Conservation (phyloP, 2,113 vertebrate genomes). For the Tor tambroides region DNA sequence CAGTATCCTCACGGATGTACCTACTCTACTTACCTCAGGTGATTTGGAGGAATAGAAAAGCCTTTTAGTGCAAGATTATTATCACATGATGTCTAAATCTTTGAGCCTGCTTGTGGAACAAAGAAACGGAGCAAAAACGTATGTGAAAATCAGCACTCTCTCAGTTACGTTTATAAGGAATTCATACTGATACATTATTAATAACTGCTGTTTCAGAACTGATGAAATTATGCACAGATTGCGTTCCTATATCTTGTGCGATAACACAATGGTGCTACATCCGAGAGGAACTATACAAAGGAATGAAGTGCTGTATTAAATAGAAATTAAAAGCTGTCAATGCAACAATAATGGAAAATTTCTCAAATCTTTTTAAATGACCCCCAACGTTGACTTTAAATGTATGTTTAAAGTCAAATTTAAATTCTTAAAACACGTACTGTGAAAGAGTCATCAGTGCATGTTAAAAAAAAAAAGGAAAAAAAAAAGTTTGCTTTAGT, state of each 20-base stretch:
- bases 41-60: constrained; percentile 68
- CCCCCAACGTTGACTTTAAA: not conserved
- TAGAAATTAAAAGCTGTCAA: not conserved
- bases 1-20: constrained; percentile 53
- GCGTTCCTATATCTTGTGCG: not conserved
- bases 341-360: not conserved
- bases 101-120: constrained; percentile 34
- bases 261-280: constrained; percentile 10
- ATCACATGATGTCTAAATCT: constrained; percentile 69
- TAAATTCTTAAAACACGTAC: not conserved
- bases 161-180: constrained; percentile 56
- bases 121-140: constrained; percentile 49
- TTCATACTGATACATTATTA: constrained; percentile 61
- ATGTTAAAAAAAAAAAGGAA: not conserved
- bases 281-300: not conserved
- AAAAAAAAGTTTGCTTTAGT: not conserved
- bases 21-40: constrained; percentile 25
- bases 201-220: constrained; percentile 38
- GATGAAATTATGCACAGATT: not conserved
- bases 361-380: not conserved
- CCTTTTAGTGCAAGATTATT: constrained; percentile 63
- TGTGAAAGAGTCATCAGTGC: not conserved
- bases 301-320: not conserved
- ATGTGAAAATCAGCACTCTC: constrained; percentile 42
- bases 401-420: not conserved